Percentiles rank a stretch among this genome's conserved stretches.
Conservation (phyloP, 2,113 vertebrate genomes). For the Enhydra lutris region DNA sequence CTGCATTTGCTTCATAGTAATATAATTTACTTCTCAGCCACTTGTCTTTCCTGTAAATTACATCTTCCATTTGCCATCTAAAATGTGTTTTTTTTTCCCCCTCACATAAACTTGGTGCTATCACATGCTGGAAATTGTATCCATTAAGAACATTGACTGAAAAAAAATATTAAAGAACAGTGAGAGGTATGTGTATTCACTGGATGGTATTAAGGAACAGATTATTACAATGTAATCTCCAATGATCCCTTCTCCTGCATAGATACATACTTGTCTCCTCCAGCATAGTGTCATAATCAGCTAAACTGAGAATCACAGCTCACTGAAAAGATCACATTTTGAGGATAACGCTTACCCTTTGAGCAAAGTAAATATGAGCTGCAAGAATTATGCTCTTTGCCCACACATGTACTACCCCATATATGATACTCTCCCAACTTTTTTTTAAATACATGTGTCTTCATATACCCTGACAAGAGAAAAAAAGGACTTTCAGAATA, state of each 20-base stretch:
- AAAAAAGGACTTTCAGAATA: neutral
- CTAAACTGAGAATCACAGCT: neutral
- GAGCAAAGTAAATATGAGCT: neutral
- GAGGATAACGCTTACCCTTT: neutral
- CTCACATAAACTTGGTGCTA: conserved; percentile 32
- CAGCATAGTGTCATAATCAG: neutral
- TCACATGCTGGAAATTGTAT: conserved; percentile 56
- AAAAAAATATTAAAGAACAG: neutral
- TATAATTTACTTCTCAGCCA: conserved; percentile 74
- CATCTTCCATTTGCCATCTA: neutral
- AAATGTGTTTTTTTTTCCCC: neutral
- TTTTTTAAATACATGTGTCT: neutral
- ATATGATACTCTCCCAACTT: neutral
- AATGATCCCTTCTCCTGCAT: too few species aligned
- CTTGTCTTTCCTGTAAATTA: conserved; percentile 49
- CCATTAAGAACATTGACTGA: conserved; percentile 38
- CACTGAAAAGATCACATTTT: neutral
- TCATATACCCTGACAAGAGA: neutral
- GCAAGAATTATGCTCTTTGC: neutral
- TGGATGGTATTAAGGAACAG: neutral
- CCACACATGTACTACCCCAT: neutral
- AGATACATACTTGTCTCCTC: neutral
- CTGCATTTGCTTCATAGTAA: conserved; percentile 65
- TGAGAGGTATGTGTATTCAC: neutral
- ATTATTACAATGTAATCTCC: neutral